A percentile compares a stretch with the other conserved stretches of the same genome.
phyloP scores from a whole-genome alignment of 2,797 vertebrate genomes.

The Gymnothorax javanicus region DNA sequence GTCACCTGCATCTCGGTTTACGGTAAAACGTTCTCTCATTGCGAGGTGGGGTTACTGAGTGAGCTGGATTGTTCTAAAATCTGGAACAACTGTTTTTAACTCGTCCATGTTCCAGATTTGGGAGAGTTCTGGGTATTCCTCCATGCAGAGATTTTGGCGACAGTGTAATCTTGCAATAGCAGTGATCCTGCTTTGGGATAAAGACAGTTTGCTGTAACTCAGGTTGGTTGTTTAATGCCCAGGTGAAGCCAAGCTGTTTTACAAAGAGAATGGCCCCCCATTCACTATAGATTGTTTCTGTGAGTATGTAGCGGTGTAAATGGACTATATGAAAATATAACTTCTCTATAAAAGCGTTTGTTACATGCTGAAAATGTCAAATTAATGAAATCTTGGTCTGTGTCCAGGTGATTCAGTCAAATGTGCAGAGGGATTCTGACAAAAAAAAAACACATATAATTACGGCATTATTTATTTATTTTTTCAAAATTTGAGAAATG shows the following conservation, averaged over 20 bases:
- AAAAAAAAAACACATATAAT: background rate
- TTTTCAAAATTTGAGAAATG: background rate
- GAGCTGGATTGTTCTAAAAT: background rate
- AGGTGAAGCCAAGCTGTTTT: background rate
- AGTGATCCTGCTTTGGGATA: no score
- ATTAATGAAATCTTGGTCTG: background rate
- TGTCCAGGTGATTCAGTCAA: background rate
- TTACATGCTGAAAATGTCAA: background rate
- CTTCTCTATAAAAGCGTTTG: background rate
- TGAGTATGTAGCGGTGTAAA: background rate
- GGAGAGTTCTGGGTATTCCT: no score
- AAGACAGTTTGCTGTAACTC: background rate
- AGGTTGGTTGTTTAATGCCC: background rate
- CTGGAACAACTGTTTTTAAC: no score
- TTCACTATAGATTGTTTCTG: background rate
- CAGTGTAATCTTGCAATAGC: no score
- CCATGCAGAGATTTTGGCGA: no score
- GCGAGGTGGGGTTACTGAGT: background rate
- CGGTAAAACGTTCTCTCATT: slow-evolving; percentile 36
- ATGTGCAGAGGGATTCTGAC: background rate
- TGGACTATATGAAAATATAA: background rate
- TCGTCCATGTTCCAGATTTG: no score
- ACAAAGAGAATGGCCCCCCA: background rate
- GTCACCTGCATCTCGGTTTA: slow-evolving; percentile 66
- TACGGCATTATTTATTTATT: background rate